Conservation (phyloP, 2,888 invertebrate species). For the Pseudococcus jackbeardsleyi region DNA sequence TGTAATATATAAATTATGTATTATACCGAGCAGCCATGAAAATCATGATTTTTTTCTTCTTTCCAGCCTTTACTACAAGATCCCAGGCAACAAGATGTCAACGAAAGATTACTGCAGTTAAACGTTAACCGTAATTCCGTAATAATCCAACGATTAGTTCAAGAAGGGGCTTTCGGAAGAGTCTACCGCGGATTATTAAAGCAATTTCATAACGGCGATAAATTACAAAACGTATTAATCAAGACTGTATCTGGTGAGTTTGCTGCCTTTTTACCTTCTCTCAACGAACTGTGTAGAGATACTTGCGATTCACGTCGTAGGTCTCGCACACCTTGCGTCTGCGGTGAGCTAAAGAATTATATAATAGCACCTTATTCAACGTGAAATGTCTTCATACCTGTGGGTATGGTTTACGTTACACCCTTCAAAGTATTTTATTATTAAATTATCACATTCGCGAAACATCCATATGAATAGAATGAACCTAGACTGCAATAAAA, state of each 20-base stretch:
- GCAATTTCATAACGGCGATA: slow-evolving; percentile 71
- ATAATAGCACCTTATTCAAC: too few relatives aligned
- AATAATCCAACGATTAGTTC: slow-evolving; percentile 71
- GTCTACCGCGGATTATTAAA: slow-evolving; percentile 84
- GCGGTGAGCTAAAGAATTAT: background rate
- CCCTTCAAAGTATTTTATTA: too few relatives aligned
- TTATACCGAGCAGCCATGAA: background rate
- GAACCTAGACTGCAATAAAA: too few relatives aligned
- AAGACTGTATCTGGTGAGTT: slow-evolving; percentile 88
- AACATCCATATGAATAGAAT: too few relatives aligned
- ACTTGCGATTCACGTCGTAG: too few relatives aligned
- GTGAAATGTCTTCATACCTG: too few relatives aligned
- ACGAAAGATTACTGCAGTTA: slow-evolving; percentile 65
- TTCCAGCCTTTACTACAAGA: slow-evolving; percentile 62
- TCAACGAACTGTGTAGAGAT: too few relatives aligned
- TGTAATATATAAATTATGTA: background rate
- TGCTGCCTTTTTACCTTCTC: background rate
- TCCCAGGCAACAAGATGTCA: slow-evolving; percentile 63
- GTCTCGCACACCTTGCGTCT: background rate
- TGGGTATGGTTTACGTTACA: too few relatives aligned
- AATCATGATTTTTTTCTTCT: slow-evolving; percentile 6
- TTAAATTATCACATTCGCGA: too few relatives aligned
- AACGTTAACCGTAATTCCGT: slow-evolving; percentile 63
- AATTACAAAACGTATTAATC: slow-evolving; percentile 82
- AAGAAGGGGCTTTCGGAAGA: slow-evolving; percentile 89